phyloP scores from a whole-genome alignment of 2,888 invertebrate species.

The Zhuqinia jingwanae region DNA sequence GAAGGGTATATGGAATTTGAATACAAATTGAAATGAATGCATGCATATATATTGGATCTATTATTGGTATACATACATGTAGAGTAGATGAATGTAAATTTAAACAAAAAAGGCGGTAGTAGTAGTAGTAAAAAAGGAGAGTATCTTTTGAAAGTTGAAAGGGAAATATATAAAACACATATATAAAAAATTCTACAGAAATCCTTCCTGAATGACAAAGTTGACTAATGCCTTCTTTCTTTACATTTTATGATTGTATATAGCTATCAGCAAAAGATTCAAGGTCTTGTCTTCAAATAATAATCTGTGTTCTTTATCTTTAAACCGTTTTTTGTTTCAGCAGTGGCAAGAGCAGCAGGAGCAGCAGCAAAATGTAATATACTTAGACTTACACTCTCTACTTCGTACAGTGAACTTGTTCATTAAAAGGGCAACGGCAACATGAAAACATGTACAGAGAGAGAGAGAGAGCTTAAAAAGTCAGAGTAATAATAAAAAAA shows the following conservation, averaged over 20 bases:
- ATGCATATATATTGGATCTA: background rate
- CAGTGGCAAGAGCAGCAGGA: no score
- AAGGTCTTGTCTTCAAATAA: slow-evolving; percentile 59
- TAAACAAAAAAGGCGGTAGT: slow-evolving; percentile 2
- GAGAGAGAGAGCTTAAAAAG: slow-evolving; percentile 30
- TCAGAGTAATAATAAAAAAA: slow-evolving; percentile 23
- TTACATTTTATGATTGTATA: no score
- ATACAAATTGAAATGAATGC: slow-evolving; percentile 69
- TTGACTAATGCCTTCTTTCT: slow-evolving; percentile 43
- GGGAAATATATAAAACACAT: background rate
- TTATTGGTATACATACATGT: no score
- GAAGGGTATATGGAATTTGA: slow-evolving; percentile 62
- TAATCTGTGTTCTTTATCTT: slow-evolving; percentile 51
- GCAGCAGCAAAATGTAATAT: no score
- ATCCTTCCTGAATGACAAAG: slow-evolving; percentile 44
- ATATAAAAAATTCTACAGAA: no score
- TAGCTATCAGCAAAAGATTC: slow-evolving; percentile 44
- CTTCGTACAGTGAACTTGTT: slow-evolving; percentile 51
- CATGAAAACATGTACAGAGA: slow-evolving; percentile 35
- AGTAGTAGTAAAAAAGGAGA: background rate
- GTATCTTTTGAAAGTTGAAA: background rate
- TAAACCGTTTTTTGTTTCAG: slow-evolving; percentile 42
- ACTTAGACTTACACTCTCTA: background rate
- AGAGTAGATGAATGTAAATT: background rate
- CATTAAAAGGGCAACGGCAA: slow-evolving; percentile 60